Base-by-base conservation (phyloP, 2,113 vertebrate genomes). In the Ptyas mucosa region DNA sequence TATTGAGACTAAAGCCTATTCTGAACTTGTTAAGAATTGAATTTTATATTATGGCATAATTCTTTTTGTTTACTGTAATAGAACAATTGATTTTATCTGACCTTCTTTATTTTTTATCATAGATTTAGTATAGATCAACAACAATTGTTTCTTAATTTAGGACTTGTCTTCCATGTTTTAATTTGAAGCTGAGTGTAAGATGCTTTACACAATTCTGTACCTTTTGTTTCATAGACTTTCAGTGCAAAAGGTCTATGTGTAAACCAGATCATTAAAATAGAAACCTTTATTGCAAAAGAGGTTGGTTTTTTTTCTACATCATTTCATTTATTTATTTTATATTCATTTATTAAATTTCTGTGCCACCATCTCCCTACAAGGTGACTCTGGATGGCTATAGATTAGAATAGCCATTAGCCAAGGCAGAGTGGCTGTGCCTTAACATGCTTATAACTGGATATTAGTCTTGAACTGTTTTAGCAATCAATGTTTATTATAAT, bases 401-500 rank as follows among this genome's bases (percentile, higher is more conserved):
- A 69, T 69, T 53, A 69, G 54, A 58, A 43, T 8, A 90, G 43
- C 55, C 43, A 90, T 10, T 12, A 90, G 29, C 81, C 43, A 90
- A 18, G 5, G 18, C 34, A 92, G 4, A 43, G 43, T 64, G 21
- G 39, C 39, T 85, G 7, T 49, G 26, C 75, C 43, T 61, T 34
- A 39, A 39, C 57, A 53, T 81, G 18, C 10, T 52, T 39, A 24
- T 12, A 61, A 69, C 21, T 61, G 86, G 53, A 49, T 18, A 8
- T 53, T 88, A 43, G 8, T 5, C 49, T 88, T 91, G 61, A 39
- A 24, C 24, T 64, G 89, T 91, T 90, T 95, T 96, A 93, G 94
- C 95, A 96, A 94, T 95, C 94, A 94, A 26, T 49, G 91, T 95
- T 92, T 95, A 92, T 94, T 95, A 86, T 95, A 34, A 94, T 43